Evolutionary conservation across 2,888 invertebrate genomes (phyloP).

Genomic region (Buathra laborator): DNA sequence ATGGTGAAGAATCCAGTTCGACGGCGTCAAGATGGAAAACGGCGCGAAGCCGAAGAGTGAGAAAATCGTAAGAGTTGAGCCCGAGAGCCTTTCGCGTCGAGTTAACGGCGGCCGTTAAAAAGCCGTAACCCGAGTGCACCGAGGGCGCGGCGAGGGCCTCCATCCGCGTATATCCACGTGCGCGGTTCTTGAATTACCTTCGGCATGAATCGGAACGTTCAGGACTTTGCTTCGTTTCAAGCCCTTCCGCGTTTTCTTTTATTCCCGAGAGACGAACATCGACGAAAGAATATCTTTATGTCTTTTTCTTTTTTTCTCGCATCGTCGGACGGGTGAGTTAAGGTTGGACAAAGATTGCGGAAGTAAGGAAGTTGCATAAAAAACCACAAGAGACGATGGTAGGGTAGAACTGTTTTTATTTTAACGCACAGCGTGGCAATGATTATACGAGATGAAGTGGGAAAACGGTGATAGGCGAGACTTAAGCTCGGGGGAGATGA

Average conservation of each 20-base stretch:
- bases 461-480: not conserved
- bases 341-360: not conserved
- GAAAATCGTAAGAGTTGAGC: slow-evolving; percentile 24
- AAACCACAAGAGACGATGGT: not conserved
- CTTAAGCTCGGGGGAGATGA: not conserved
- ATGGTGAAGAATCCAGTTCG: slow-evolving; percentile 9
- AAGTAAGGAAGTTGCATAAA: not conserved
- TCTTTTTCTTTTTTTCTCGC: not conserved
- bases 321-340: not conserved
- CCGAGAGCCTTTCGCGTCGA: slow-evolving; percentile 38
- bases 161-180: slow-evolving; percentile 54
- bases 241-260: slow-evolving; percentile 2
- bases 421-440: not conserved
- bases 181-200: slow-evolving; percentile 17
- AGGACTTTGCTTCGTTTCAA: not conserved
- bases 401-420: not conserved
- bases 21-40: slow-evolving; percentile 20
- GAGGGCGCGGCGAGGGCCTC: slow-evolving; percentile 39
- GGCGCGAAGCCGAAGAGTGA: not conserved
- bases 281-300: not conserved
- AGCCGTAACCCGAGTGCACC: slow-evolving; percentile 54
- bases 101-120: slow-evolving; percentile 70
- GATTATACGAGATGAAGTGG: not conserved
- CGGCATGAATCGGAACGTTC: not conserved
- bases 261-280: not conserved